phyloP scores from a whole-genome alignment of 2,797 vertebrate species.

The Mus minutoides region DNA sequence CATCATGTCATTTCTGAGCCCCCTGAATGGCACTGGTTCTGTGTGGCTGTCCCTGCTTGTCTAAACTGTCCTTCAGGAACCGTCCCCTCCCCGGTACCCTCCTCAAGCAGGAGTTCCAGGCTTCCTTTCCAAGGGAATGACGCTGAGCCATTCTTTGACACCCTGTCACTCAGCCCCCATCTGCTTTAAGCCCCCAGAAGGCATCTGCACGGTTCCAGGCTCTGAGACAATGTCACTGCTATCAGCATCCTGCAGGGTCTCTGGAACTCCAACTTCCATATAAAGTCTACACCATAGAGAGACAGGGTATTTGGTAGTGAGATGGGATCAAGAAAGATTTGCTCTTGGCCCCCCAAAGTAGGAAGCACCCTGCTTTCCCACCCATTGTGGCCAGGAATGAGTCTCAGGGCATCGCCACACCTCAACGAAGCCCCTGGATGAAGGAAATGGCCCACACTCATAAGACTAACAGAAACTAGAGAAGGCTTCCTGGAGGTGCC shows the following conservation, averaged over 20 bases:
- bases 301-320: no score
- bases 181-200: conserved; percentile 65
- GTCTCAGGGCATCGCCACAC: fast-evolving
- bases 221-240: not conserved
- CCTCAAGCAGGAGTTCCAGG: not conserved
- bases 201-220: conserved; percentile 6
- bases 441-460: not conserved
- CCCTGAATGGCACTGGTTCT: not conserved
- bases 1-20: not conserved
- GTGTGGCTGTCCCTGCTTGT: not conserved
- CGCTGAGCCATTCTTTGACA: conserved; percentile 72
- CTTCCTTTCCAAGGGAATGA: conserved; percentile 76
- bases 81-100: fast-evolving
- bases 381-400: not conserved
- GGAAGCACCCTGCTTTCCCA: not conserved
- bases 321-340: not conserved
- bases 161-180: conserved; percentile 75
- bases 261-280: conserved; percentile 50
- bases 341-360: not conserved
- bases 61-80: not conserved
- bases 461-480: fast-evolving
- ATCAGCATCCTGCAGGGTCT: not conserved
- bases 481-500: not conserved
- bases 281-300: not conserved
- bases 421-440: not conserved